Evolutionary conservation across 1,140 invertebrate genomes (phyloP), one percentile per base, ranked within the genome.

Genomic region (Pseudachorutes palmiensis): DNA sequence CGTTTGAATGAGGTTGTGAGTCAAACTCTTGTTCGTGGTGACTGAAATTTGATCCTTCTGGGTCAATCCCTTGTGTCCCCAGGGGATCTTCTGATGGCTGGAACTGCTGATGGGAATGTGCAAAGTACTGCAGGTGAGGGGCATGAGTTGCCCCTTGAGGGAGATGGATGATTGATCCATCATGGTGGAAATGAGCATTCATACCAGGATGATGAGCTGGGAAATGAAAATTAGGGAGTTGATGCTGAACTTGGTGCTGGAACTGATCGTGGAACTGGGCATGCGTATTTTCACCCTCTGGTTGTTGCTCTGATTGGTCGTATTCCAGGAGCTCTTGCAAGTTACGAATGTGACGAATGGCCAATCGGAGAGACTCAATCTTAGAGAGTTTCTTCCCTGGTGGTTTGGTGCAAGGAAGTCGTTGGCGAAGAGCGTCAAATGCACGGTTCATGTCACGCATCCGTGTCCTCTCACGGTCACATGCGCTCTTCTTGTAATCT

Each of bases 401-500:
- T 0, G 89, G 89, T 75, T 91, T 91, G 45, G 64, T 49, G 31
- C 22, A 69, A 33, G 90, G 90, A 60, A 93, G 77, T 75, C 88
- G 86, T 29, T 87, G 86, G 45, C 91, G 81, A 24, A 93, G 78
- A 30, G 86, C 76, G 74, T 92, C 90, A 74, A 90, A 93, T 0
- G 90, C 90, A 49, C 84, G 82, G 77, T 93, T 93, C 90, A 93
- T 92, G 70, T 92, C 90, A 0, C 88, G 80, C 91, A 93, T 92
- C 36, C 91, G 78, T 0, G 88, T 91, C 19, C 90, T 78, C 75
- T 92, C 91, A 41, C 91, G 80, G 74, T 91, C 89, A 74, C 91
- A 92, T 0, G 91, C 91, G 1, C 88, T 89, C 75, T 87, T 88
- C 76, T 90, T 90, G 75, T 89, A 90, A 79, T 89, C 88, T 89